Evolutionary conservation across 2,797 vertebrate genomes (phyloP).

Genomic region (Botia almorhae): DNA sequence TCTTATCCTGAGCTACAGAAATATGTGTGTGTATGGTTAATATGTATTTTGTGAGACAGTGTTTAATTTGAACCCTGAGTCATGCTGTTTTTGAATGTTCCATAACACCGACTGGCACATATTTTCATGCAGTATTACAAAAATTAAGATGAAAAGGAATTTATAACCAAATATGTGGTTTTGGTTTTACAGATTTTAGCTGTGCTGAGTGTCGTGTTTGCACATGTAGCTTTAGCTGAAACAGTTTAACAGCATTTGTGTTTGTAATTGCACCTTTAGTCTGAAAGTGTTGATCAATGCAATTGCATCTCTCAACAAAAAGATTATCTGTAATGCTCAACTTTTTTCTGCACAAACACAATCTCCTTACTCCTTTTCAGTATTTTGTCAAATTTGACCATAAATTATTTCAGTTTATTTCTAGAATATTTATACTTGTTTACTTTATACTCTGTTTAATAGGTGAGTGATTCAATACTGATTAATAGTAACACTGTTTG

Average conservation of each 20-base stretch:
- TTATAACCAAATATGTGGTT: slow-evolving; percentile 14
- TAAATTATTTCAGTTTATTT: too few relatives aligned
- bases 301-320: background rate
- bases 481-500: slow-evolving; percentile 4
- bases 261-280: background rate
- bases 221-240: background rate
- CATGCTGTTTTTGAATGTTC: slow-evolving; percentile 68
- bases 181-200: slow-evolving; percentile 4
- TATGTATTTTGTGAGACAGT: slow-evolving; percentile 66
- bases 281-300: background rate
- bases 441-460: too few relatives aligned
- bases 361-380: background rate
- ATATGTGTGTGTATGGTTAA: slow-evolving; percentile 63
- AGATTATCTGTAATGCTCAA: background rate
- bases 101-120: slow-evolving; percentile 57
- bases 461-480: background rate
- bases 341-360: background rate
- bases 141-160: slow-evolving; percentile 66
- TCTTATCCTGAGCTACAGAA: slow-evolving; percentile 82
- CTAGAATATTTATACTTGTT: too few relatives aligned
- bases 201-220: background rate
- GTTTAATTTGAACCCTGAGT: slow-evolving; percentile 52
- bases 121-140: slow-evolving; percentile 57
- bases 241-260: background rate
- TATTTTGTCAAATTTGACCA: background rate